Base-by-base conservation (phyloP, 2,888 invertebrate species). In the Syrista parreyssii region DNA sequence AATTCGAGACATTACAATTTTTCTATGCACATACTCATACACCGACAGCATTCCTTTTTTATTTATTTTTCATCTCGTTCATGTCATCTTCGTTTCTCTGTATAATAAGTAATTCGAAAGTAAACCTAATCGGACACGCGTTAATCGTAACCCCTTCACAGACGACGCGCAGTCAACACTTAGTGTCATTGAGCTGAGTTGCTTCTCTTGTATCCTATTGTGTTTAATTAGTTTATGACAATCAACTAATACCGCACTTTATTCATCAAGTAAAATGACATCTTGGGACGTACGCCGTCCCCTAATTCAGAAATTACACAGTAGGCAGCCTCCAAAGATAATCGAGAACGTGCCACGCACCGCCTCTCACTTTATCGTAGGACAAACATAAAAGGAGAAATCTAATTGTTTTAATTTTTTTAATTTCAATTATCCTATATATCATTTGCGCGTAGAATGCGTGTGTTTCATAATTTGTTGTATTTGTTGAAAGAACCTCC, bases 151-250 rank as follows among this genome's bases (percentile, higher is more conserved):
- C 15, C 15, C 15, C 40, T 84, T 84, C 84, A 88, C 85, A 85
- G 85, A 88, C 40, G 40, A 40, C 85, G 85, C 83, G 85, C 88
- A 85, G 83, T 88, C 87, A 88, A 88, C 83, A 85, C 87, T 89
- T 88, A 86, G 86, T 87, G 89, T 90, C 88, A 88, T 89, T 90
- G 89, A 89, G 89, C 89, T 87, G 88, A 88, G 81, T 88, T 86
- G 84, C 82, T 84, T 83, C 82, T 73, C 77, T 74, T 78, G 83
- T 85, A 83, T 84, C 81, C 83, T 79, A 78, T 82, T 82, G 84
- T 84, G 83, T 83, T 83, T 78, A 81, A 81, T 85, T 86, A 84
- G 81, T 86, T 80, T 71, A 82, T 85, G 81, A 85, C 82, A 82
- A 82, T 83, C 84, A 86, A 83, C 81, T 84, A 84, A 87, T 85